phyloP scores from a whole-genome alignment of 2,113 vertebrate genomes.

The Ginglymostoma cirratum region DNA sequence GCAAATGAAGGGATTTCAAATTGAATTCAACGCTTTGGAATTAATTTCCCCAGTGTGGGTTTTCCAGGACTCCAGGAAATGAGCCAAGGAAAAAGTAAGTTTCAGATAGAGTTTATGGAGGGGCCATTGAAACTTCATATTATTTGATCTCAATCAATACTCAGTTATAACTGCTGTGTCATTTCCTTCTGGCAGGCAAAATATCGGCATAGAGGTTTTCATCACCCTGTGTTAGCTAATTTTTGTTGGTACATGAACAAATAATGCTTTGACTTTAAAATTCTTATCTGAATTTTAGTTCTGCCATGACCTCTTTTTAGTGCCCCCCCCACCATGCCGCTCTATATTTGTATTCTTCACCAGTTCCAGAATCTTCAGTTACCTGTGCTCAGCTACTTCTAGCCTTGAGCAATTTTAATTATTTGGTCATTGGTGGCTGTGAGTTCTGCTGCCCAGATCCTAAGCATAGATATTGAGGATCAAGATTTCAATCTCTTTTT shows the following conservation, averaged over 20 bases:
- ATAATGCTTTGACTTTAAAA: background rate
- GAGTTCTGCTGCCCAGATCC: background rate
- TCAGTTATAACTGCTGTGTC: background rate
- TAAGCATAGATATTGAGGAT: background rate
- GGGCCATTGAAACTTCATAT: background rate
- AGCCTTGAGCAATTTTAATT: background rate
- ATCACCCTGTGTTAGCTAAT: background rate
- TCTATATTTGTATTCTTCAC: background rate
- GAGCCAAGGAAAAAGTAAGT: background rate
- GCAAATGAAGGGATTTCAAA: background rate
- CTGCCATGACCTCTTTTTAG: too few relatives aligned
- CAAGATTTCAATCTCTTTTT: too few relatives aligned
- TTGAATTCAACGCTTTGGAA: background rate
- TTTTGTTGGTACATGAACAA: background rate
- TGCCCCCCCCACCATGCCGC: too few relatives aligned
- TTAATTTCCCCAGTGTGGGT: background rate
- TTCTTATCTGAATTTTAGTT: background rate
- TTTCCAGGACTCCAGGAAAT: background rate
- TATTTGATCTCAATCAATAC: background rate
- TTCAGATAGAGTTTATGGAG: background rate
- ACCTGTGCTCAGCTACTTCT: background rate
- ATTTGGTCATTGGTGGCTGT: background rate
- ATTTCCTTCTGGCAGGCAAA: background rate
- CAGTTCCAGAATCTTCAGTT: background rate
- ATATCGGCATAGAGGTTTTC: background rate